Evolutionary conservation across 1,140 invertebrate species (phyloP), one percentile per base, ranked within the genome.

Genomic region (Argopecten irradians): DNA sequence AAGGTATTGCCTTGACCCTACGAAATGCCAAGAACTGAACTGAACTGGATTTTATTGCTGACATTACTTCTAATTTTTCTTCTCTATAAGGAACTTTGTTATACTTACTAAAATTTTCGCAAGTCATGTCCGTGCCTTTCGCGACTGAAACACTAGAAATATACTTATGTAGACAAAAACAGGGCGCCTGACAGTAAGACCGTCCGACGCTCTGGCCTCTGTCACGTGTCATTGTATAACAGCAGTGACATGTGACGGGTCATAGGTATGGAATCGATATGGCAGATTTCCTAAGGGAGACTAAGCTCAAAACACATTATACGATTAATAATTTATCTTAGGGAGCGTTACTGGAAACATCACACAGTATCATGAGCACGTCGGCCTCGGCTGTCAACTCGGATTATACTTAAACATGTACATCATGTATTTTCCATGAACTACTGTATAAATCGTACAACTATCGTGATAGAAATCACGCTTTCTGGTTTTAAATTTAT

Each of bases 271-370:
- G 28, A 71, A 71, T 71, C 55, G n/a, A 28, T 71, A 71, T 71
- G n/a, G 14, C 22, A 71, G n/a, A 71, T 71, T 71, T 71, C 55
- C 55, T 28, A 5, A 71, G n/a, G 55, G 55, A 71, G 55, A n/a
- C 22, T 71, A 5, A n/a, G 55, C n/a, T 71, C 55, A 71, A 71
- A n/a, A 71, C 14, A 71, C 55, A 71, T 28, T 71, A 71, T n/a
- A n/a, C 55, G 14, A 71, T 71, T 71, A 71, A 71, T 71, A 71
- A 71, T 71, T 71, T 71, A 71, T 28, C 55, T 71, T 71, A 71
- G 55, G 28, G n/a, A 22, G 28, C 55, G 55, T 3, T 28, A 28
- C 55, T 28, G 55, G 55, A 11, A 71, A 71, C 22, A 71, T 7
- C 22, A 5, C 9, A 3, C 16, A 5, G 55, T 71, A 71, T 71